Conservation (phyloP, 1,140 invertebrate species). For the Cherax quadricarinatus region DNA sequence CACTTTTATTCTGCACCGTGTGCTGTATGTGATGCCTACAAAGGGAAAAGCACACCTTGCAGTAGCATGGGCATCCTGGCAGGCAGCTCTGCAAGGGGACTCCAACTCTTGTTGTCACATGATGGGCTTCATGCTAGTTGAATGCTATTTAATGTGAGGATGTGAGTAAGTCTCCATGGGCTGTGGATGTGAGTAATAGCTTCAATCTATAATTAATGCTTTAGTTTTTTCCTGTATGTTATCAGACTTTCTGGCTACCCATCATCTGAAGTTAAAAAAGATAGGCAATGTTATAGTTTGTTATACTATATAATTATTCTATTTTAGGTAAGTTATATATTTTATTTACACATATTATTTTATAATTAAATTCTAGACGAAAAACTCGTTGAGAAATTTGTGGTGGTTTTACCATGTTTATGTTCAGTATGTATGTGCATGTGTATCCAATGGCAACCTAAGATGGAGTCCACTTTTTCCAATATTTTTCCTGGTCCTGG, state of each 20-base stretch:
- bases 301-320: conserved; percentile 54
- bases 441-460: neutral
- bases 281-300: neutral
- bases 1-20: conserved; percentile 1
- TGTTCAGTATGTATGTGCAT: neutral
- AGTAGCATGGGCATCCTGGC: neutral
- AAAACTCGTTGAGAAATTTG: neutral
- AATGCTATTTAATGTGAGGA: neutral
- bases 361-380: conserved; percentile 9
- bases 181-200: neutral
- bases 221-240: neutral
- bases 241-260: neutral
- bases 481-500: conserved; percentile 17
- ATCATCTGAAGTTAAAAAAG: neutral
- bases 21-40: neutral
- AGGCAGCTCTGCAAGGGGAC: neutral
- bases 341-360: conserved; percentile 31
- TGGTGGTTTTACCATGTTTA: neutral
- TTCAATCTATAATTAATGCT: neutral
- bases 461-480: conserved; percentile 1
- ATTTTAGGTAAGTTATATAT: conserved; percentile 44
- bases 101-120: neutral
- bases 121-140: neutral
- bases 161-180: neutral
- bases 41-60: neutral